Evolutionary conservation across 2,797 vertebrate genomes (phyloP), one percentile per base, ranked within the genome.

Genomic region (Ciconia nigra): DNA sequence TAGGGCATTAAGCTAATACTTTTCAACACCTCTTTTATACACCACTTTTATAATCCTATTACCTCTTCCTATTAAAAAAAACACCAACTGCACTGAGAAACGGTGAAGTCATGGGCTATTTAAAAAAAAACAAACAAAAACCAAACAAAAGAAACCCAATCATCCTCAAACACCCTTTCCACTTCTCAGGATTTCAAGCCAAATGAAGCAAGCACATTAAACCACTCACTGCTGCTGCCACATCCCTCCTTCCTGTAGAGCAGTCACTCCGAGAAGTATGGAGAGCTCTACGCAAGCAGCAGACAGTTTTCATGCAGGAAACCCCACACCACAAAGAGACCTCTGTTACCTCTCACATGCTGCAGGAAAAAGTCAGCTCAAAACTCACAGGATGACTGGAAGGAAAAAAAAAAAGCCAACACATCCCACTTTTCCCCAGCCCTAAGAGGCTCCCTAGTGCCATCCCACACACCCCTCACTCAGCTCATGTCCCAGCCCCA

Each of bases 281-380:
- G 42, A 83, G 20, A 37, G 59, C 5, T 4, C 44, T 42, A 55
- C 1, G 6, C 70, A 72, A 88, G 42, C 31, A 13, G 47, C 77
- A 61, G 31, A 65, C 22, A 9, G 37, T 78, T 90, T 80, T 72
- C 47, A 76, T 70, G 51, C 67, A 61, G 67, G 65, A 95, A 96
- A 95, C 25, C 28, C 49, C 65, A 91, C 51, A 83, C 73, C 92
- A 93, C 70, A 96, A 88, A 96, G 92, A 85, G 59, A 73, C n/a
- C 47, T 94, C 59, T 96, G 83, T 96, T 92, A 95, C 82, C 57
- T 95, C 37, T 73, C 65, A 46, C 11, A 52, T 22, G 33, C 65
- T 70, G 65, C 67, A 81, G 74, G 42, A 74, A 89, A 57, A 22
- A 78, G 89, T 82, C 59, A 70, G 35, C 51, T 92, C 83, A 78